A percentile compares a stretch with the other conserved stretches of the same genome.
phyloP scores from a whole-genome alignment of 2,797 vertebrate genomes.

The Eurystomus glaucurus region DNA sequence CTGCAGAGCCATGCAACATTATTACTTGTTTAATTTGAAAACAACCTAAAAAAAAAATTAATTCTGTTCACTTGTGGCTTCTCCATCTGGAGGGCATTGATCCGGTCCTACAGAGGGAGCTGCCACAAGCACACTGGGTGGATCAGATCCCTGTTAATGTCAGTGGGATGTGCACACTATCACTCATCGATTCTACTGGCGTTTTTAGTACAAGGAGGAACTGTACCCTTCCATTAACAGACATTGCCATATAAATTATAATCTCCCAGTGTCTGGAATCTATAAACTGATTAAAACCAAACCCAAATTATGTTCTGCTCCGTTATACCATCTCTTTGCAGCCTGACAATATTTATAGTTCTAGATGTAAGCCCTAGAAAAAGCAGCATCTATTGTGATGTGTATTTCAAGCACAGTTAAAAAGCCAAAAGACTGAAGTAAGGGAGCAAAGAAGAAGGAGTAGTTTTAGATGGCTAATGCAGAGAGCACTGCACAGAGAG shows the following conservation, averaged over 20 bases:
- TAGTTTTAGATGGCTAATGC: not conserved
- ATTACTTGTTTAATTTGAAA: slow-evolving; percentile 75
- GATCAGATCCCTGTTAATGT: not conserved
- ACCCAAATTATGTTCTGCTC: not conserved
- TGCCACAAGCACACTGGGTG: not conserved
- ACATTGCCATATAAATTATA: not conserved
- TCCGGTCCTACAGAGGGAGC: slow-evolving; percentile 70
- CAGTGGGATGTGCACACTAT: not conserved
- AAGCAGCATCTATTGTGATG: not conserved
- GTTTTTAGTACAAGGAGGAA: not conserved
- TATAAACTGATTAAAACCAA: not conserved
- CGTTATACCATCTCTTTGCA: not conserved
- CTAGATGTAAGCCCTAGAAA: not conserved
- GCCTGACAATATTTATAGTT: not conserved
- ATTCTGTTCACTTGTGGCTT: slow-evolving; percentile 76
- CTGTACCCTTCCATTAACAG: not conserved
- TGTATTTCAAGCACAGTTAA: not conserved
- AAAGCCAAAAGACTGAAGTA: not conserved
- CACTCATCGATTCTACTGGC: not conserved
- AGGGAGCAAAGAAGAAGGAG: not conserved
- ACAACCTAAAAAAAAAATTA: slow-evolving; percentile 57
- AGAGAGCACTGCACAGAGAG: not conserved
- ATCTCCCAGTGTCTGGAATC: not conserved
- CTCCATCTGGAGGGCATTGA: slow-evolving; percentile 76
- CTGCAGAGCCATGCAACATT: slow-evolving; percentile 56